phyloP scores from a whole-genome alignment of 2,888 invertebrate species.

The Escarpia spicata region DNA sequence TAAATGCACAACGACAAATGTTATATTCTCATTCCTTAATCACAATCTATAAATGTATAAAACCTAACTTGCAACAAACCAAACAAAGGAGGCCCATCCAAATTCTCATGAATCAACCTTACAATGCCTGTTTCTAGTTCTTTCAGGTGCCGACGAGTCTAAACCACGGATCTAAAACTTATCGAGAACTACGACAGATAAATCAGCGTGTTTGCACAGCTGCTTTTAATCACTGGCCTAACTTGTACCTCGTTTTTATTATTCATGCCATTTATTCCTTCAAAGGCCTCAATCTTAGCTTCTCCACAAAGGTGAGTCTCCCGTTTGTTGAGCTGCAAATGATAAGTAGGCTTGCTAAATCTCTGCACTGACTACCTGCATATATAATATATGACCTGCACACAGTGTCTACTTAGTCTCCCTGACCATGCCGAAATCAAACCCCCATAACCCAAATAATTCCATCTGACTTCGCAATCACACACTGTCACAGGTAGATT shows the following conservation, averaged over 20 bases:
- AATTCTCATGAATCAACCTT: neutral
- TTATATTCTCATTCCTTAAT: neutral
- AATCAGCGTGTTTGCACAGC: neutral
- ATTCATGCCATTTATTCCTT: conserved; percentile 10
- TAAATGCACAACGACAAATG: neutral
- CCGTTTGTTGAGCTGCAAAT: neutral
- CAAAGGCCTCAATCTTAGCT: neutral
- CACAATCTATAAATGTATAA: neutral
- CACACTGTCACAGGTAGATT: neutral
- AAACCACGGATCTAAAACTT: neutral
- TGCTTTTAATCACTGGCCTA: neutral
- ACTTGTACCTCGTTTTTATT: neutral
- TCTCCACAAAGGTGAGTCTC: neutral
- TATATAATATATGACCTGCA: neutral
- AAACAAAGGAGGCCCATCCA: neutral
- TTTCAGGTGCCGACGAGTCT: neutral
- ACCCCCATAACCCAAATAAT: neutral
- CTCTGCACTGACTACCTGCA: neutral
- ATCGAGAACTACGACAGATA: neutral
- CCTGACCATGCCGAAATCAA: neutral
- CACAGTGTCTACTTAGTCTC: neutral
- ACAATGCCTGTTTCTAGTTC: neutral
- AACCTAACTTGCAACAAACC: neutral
- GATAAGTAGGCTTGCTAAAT: neutral
- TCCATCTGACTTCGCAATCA: neutral